These are phyloP conservation scores for Hippopotamus amphibius DNA, from an alignment of 2,113 vertebrate genomes.

Conservation along the genomic window DNA sequence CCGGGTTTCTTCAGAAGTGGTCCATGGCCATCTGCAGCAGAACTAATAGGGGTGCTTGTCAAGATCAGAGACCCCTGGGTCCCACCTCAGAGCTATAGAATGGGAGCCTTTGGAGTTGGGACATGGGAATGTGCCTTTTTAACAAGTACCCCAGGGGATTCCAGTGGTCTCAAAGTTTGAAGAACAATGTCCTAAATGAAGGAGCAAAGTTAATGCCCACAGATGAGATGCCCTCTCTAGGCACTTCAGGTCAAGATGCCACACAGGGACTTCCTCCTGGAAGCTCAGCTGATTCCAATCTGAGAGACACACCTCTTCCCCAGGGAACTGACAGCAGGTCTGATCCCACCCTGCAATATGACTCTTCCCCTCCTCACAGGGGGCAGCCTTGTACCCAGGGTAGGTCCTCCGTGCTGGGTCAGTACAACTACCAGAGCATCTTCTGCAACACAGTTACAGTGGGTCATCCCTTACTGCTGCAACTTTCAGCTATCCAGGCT, in stretches of 20 bases:
- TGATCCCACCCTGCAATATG: rapidly evolving
- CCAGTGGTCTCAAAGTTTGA: neutral
- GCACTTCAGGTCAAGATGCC: too few species aligned
- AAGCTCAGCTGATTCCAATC: neutral
- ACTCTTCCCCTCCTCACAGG: too few species aligned
- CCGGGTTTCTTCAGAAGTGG: neutral
- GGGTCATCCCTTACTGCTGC: neutral
- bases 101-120: neutral
- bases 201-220: neutral
- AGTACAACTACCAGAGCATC: neutral
- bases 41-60: neutral
- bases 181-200: neutral
- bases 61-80: neutral
- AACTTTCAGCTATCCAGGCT: neutral
- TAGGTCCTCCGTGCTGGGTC: neutral
- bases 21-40: neutral
- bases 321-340: too few species aligned
- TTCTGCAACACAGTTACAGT: rapidly evolving
- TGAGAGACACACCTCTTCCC: neutral
- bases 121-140: neutral
- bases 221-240: neutral
- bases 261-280: neutral
- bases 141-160: neutral
- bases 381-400: neutral
- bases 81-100: neutral